Evolutionary conservation across 2,797 vertebrate species (phyloP).

Genomic region (Ateles fusciceps): DNA sequence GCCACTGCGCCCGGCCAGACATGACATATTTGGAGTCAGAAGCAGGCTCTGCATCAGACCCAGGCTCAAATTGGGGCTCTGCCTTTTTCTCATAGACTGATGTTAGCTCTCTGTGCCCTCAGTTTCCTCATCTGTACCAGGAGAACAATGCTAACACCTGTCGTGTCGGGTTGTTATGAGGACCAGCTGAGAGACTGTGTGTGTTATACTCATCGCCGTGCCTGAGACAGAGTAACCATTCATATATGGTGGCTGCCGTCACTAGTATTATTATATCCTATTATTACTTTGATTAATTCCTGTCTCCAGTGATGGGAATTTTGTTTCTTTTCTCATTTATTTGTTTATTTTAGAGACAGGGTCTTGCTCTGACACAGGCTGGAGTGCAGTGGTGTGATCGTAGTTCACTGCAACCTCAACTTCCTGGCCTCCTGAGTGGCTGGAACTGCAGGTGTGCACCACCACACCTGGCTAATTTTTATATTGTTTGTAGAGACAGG

Average conservation of each 20-base stretch:
- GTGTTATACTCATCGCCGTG: fast-evolving
- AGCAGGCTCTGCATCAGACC: neutral
- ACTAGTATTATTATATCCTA: fast-evolving
- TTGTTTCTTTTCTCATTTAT: neutral
- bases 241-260: fast-evolving
- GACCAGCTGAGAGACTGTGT: fast-evolving
- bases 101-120: neutral
- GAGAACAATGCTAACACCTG: neutral
- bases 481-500: neutral
- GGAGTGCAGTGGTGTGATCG: too few relatives aligned
- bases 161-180: fast-evolving
- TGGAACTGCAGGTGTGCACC: too few relatives aligned
- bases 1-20: too few relatives aligned
- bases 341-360: neutral
- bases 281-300: neutral
- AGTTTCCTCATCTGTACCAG: neutral
- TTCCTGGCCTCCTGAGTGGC: too few relatives aligned
- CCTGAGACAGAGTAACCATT: neutral
- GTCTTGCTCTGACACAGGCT: too few relatives aligned
- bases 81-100: neutral
- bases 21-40: neutral
- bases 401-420: too few relatives aligned
- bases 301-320: neutral
- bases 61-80: too few relatives aligned
- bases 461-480: too few relatives aligned